A percentile compares a stretch with the other conserved stretches of the same genome.
Evolutionary conservation across 2,113 vertebrate species (phyloP).

Genomic region (Spizaetus ornatus): DNA sequence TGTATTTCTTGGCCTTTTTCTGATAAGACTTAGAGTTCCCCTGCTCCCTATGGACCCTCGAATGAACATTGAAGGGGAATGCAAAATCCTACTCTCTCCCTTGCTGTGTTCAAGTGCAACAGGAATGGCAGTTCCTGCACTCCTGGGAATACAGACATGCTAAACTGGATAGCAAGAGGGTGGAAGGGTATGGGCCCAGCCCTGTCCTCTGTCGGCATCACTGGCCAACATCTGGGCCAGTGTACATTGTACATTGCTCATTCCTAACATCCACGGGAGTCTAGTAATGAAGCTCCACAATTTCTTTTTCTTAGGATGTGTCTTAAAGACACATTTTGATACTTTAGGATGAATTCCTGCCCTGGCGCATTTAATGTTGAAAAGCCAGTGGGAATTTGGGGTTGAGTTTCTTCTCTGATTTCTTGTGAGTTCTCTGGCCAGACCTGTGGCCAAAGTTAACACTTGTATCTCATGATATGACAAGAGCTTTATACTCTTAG

Average conservation of each 20-base stretch:
- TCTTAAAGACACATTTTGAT: background rate
- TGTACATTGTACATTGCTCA: no score
- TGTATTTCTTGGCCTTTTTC: background rate
- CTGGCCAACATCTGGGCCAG: background rate
- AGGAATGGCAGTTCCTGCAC: background rate
- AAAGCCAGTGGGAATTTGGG: background rate
- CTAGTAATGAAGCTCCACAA: background rate
- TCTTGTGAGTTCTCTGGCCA: background rate
- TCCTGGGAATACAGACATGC: background rate
- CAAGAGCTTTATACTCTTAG: background rate
- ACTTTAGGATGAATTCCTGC: background rate
- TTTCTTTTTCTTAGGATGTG: background rate
- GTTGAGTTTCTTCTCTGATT: background rate
- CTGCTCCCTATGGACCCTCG: fast-evolving
- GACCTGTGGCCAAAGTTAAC: background rate
- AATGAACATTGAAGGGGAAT: background rate
- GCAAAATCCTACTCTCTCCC: background rate
- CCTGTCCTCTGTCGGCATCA: background rate
- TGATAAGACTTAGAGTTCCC: background rate
- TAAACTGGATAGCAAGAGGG: background rate
- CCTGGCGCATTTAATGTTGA: background rate
- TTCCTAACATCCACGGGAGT: background rate
- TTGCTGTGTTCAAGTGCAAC: background rate
- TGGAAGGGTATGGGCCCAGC: background rate
- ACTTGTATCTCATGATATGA: background rate